Conservation (phyloP, 2,888 invertebrate species). For the Caenorhabditis virilis region DNA sequence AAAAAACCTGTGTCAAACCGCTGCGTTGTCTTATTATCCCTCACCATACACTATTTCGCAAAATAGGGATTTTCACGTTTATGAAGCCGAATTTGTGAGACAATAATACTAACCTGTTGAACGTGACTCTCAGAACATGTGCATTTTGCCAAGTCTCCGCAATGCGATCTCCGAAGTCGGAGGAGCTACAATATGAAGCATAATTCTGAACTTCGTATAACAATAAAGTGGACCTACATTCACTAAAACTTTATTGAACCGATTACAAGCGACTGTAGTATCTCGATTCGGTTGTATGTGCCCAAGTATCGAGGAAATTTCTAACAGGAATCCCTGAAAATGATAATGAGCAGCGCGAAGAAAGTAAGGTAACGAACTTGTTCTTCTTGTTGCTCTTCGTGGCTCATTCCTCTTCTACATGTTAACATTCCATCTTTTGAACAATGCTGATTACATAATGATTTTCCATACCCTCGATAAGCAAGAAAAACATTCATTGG, state of each 20-base stretch:
- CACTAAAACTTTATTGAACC: constrained; percentile 38
- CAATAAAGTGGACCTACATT: constrained; percentile 28
- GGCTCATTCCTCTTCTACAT: constrained; percentile 40
- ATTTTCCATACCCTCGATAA: constrained; percentile 51
- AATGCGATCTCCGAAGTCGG: constrained; percentile 37
- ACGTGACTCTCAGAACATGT: constrained; percentile 43
- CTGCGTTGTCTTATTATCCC: no score
- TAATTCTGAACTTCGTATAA: not conserved
- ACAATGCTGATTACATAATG: constrained; percentile 54
- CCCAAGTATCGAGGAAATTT: constrained; percentile 26
- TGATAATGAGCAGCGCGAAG: no score
- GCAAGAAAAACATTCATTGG: constrained; percentile 54
- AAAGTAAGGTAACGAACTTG: constrained; percentile 3
- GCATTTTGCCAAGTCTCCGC: constrained; percentile 50
- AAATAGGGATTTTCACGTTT: no score
- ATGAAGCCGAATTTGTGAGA: no score
- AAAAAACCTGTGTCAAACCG: no score
- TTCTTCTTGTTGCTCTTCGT: constrained; percentile 42
- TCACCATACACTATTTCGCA: no score
- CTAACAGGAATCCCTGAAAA: constrained; percentile 23
- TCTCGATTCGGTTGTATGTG: constrained; percentile 37
- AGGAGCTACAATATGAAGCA: constrained; percentile 32
- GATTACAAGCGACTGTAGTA: constrained; percentile 36
- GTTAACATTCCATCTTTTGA: constrained; percentile 28
- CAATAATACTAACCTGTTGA: no score